Evolutionary conservation across 1,140 invertebrate genomes (phyloP), one percentile per base, ranked within the genome.

Genomic region (Drosophila azteca): DNA sequence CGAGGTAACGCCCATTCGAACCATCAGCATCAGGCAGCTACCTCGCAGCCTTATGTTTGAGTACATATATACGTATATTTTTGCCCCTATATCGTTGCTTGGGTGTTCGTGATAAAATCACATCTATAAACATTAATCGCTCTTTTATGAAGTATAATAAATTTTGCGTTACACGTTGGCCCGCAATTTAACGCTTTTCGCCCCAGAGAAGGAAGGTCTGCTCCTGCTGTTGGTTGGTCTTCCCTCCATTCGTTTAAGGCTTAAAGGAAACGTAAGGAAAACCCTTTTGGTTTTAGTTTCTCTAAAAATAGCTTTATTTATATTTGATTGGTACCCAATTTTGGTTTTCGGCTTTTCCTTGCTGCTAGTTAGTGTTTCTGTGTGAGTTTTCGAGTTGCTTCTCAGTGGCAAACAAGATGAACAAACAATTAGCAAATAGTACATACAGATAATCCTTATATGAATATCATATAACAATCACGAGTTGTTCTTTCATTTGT

Each of bases 391-490:
- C 44, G 45, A 69, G 70, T 74, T 66, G 41, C 52, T 74, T 73
- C 65, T 74, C 60, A 73, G 67, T 84, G 79, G 68, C 64, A 69
- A 87, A 76, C 77, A 87, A 88, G 79, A 83, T 88, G 83, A 88
- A 83, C 76, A 88, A 88, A 88, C 84, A 83, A 79, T 88, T 77
- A 88, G 63, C 77, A 74, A 79, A 83, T 77, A 79, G 79, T 77
- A 70, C 72, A 70, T 64, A 59, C 49, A 71, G 49, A 77, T 63
- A 77, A 64, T 73, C 79, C 69, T 72, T 83, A 88, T 88, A 88
- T 88, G 83, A 88, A 88, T 88, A 88, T 88, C 83, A 88, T 88
- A 88, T 88, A 88, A 88, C 83, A 87, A 87, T 82, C 82, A 87
- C 71, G 72, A 64, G 57, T 77, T 60, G 24, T 59, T 39, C 2